Evolutionary conservation across 2,888 invertebrate genomes (phyloP), one percentile per base, ranked within the genome.

Genomic region (Metopia argyrocephala): DNA sequence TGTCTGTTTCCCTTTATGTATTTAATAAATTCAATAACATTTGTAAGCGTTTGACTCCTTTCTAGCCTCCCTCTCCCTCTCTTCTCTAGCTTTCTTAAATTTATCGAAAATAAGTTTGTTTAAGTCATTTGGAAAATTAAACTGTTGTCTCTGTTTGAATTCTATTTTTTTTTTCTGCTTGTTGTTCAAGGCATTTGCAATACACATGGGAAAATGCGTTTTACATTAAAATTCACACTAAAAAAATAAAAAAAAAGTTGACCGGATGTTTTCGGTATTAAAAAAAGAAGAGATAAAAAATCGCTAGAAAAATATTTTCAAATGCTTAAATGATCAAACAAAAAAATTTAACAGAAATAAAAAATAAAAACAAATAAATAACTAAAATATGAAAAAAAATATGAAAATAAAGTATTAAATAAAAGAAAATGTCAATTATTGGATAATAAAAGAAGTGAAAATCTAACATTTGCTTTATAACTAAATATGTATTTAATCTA

Each of bases 231-330:
- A 25, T 50, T 38, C 3, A 50, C 50, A 45, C 52, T n/a, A 7
- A 52, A 46, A 25, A 31, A 31, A 2, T n/a, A 23, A 27, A 71
- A 74, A 69, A 86, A 87, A 88, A 85, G 83, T 86, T 85, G 87
- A 87, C 87, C 88, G 88, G 88, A 87, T 87, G 88, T 87, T 87
- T 85, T 87, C 81, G 85, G 83, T 83, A 82, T 82, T 84, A 84
- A 31, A 31, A 31, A n/a, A n/a, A n/a, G n/a, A 31, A 31, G 5
- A 83, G 84, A 83, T 78, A 84, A 75, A 71, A n/a, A n/a, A n/a
- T n/a, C n/a, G n/a, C n/a, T n/a, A n/a, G n/a, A n/a, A n/a, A n/a
- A n/a, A n/a, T n/a, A n/a, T n/a, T 66, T 23, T 65, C 50, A 68
- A 62, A 54, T 59, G 48, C 48, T 57, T 50, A 70, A 64, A 61